Evolutionary conservation across 1,140 invertebrate species (phyloP), one percentile per base, ranked within the genome.

Genomic region (Aphis craccivora): DNA sequence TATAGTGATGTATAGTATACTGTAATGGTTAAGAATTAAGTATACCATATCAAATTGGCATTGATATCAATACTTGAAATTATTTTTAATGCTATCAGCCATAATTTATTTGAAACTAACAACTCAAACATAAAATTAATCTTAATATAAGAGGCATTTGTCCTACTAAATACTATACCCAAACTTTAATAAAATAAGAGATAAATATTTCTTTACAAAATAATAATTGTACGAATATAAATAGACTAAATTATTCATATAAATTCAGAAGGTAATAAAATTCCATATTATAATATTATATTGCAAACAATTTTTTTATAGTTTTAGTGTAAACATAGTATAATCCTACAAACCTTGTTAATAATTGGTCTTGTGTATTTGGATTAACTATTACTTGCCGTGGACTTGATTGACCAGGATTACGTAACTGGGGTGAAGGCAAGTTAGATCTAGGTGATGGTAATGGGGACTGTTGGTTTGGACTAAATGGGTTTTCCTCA

Each of bases 401-500:
- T 11, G 93, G 93, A 87, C 93, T 91, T 11, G 93, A 94, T 22
- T 91, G 91, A 8, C 91, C 91, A 25, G 91, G 48, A 55, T 93
- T 93, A 84, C 91, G 88, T 7, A 87, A 25, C 43, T 94, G 94
- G 45, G 90, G 94, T 60, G 94, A 91, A 40, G 88, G 67, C 22
- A 93, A 55, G 25, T 87, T 45, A 45, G 83, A 48, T 48, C 84
- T 90, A 40, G 90, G 94, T 35, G 90, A 93, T 53, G 53, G 91
- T 40, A 93, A 88, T 25, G 93, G 91, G 14, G 93, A 94, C 14
- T 91, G 88, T 48, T 86, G 90, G 84, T 87, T 93, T 86, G 93
- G 93, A 93, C 93, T 94, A 87, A 94, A 94, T 53, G 94, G 94
- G 20, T 91, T 94, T 86, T 94, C 94, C 76, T 94, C 94, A 40